Conservation (phyloP, 2,888 invertebrate genomes). For the Parelbella ahira region DNA sequence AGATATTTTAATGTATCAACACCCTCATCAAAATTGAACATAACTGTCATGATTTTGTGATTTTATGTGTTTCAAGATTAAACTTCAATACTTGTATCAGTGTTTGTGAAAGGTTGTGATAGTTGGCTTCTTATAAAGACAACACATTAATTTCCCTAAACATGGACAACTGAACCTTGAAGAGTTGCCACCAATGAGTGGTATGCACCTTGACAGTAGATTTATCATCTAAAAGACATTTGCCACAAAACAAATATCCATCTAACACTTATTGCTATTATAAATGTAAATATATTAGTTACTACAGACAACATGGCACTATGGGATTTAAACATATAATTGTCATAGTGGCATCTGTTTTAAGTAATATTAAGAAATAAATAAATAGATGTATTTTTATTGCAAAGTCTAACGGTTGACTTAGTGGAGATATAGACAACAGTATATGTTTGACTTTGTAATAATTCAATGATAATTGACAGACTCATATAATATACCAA, state of each 20-base stretch:
- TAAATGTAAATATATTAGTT: conserved; percentile 28
- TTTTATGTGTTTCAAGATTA: too few species aligned
- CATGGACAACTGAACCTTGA: too few species aligned
- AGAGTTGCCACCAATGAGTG: too few species aligned
- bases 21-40: not conserved
- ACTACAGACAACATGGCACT: conserved; percentile 63
- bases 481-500: too few species aligned
- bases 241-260: not conserved
- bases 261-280: conserved; percentile 15
- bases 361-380: too few species aligned
- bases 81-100: too few species aligned
- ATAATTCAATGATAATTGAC: conserved; percentile 9
- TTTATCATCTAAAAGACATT: conserved; percentile 6
- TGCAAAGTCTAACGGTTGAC: conserved; percentile 19
- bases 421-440: conserved; percentile 25
- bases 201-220: not conserved
- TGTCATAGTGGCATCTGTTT: conserved; percentile 58
- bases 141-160: too few species aligned
- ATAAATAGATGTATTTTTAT: conserved; percentile 31
- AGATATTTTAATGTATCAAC: not conserved
- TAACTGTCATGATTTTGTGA: not conserved
- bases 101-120: too few species aligned
- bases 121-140: too few species aligned
- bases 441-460: conserved; percentile 2
- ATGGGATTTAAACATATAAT: conserved; percentile 74